Conservation (phyloP, 2,888 invertebrate genomes). For the Bruchidius siliquastri region DNA sequence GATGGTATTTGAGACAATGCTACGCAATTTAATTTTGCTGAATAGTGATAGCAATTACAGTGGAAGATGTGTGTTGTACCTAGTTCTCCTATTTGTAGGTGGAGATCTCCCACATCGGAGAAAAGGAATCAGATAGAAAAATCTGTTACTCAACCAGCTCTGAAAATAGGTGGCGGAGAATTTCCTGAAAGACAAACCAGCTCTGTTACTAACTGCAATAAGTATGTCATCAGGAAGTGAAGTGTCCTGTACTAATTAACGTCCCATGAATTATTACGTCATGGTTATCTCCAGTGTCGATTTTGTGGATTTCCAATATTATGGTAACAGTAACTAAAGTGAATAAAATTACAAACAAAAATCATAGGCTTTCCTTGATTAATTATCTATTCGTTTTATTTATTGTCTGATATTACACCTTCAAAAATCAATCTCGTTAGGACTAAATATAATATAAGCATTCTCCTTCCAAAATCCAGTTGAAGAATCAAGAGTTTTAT, state of each 20-base stretch:
- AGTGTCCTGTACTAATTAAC: not conserved
- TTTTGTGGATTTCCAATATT: not conserved
- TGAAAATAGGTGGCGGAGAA: constrained; percentile 3
- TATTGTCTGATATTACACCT: too few relatives aligned
- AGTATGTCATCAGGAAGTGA: not conserved
- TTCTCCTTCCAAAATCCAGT: too few relatives aligned
- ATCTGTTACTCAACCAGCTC: constrained; percentile 6
- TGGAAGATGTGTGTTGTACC: too few relatives aligned
- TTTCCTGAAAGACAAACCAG: constrained; percentile 3
- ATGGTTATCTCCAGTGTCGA: not conserved
- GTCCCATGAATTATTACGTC: not conserved
- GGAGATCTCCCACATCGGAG: not conserved
- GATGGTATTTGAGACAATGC: too few relatives aligned
- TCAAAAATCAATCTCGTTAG: too few relatives aligned
- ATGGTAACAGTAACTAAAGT: not conserved
- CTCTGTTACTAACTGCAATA: constrained; percentile 6
- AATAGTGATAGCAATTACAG: too few relatives aligned
- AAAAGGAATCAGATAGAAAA: constrained; percentile 1
- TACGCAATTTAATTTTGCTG: too few relatives aligned
- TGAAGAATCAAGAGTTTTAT: too few relatives aligned
- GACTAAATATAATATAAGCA: too few relatives aligned
- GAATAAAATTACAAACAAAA: not conserved
- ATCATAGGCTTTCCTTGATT: too few relatives aligned
- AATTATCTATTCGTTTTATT: too few relatives aligned
- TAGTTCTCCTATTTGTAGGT: not conserved